Conservation (phyloP, 2,113 vertebrate species). For the Hydrolagus affinis region DNA sequence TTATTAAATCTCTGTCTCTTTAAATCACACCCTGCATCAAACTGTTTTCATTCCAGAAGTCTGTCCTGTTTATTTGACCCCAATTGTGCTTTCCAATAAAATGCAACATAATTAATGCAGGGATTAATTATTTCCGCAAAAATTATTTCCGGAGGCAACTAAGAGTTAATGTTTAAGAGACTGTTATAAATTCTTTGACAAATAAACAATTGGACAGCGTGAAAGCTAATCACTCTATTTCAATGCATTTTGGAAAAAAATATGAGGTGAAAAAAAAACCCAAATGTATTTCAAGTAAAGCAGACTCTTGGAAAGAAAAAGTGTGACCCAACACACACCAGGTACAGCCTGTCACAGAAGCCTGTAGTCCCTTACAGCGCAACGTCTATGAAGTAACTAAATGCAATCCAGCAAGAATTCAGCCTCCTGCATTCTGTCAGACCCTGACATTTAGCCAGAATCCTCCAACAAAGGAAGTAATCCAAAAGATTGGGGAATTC, state of each 20-base stretch:
- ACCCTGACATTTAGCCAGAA: conserved; percentile 47
- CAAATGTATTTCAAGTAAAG: neutral
- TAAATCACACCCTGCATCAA: too few relatives aligned
- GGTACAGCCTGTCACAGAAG: conserved; percentile 37
- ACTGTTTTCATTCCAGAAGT: too few relatives aligned
- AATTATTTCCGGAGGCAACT: neutral
- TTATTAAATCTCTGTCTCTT: too few relatives aligned
- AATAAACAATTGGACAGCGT: neutral
- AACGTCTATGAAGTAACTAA: conserved; percentile 36
- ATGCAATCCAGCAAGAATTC: conserved; percentile 38
- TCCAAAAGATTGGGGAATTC: conserved; percentile 48
- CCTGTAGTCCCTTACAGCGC: conserved; percentile 35
- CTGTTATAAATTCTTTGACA: neutral
- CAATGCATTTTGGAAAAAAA: neutral
- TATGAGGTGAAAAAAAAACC: neutral
- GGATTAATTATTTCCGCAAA: neutral
- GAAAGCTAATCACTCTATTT: neutral
- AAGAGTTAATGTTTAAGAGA: neutral
- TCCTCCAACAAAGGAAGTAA: conserved; percentile 47
- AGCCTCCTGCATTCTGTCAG: conserved; percentile 50
- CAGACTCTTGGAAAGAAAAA: conserved; percentile 35
- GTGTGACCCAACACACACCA: conserved; percentile 42
- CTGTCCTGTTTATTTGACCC: too few relatives aligned
- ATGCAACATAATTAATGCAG: neutral
- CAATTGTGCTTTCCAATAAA: too few relatives aligned